Evolutionary conservation across 2,113 vertebrate species (phyloP).

Genomic region (Daphoenositta chrysoptera): DNA sequence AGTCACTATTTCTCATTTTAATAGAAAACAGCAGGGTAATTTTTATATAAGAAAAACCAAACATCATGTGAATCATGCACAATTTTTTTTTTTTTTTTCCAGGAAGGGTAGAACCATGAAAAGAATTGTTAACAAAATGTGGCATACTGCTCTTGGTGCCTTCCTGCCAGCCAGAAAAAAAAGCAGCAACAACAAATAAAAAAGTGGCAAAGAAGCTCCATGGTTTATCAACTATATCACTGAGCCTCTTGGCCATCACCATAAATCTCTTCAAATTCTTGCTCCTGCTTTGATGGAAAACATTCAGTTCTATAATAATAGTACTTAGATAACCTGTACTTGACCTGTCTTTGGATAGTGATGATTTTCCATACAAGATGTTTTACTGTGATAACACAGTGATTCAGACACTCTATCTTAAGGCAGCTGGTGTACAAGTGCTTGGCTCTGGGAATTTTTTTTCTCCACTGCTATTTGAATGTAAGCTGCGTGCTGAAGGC

Average conservation of each 20-base stretch:
- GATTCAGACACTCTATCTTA: constrained; percentile 70
- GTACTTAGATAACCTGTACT: constrained; percentile 62
- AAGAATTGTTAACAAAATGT: neutral
- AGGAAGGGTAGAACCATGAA: neutral
- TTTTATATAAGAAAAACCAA: neutral
- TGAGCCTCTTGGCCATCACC: neutral
- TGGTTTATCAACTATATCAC: neutral
- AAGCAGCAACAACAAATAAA: neutral
- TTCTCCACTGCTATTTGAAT: constrained; percentile 49
- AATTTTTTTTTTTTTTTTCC: neutral
- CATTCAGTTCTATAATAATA: constrained; percentile 55
- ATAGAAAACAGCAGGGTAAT: neutral
- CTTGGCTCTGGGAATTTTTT: constrained; percentile 54
- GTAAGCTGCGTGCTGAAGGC: constrained; percentile 25
- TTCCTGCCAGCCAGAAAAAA: neutral
- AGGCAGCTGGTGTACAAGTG: constrained; percentile 62
- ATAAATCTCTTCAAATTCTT: constrained; percentile 46
- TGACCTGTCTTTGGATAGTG: constrained; percentile 64
- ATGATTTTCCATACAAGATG: constrained; percentile 70
- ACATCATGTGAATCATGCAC: neutral
- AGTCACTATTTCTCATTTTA: constrained; percentile 3
- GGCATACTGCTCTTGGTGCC: neutral
- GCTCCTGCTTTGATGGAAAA: constrained; percentile 45
- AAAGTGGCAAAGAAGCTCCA: neutral
- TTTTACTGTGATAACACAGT: constrained; percentile 65